phyloP scores from a whole-genome alignment of 1,140 invertebrate species.

The Melanaphis sacchari region DNA sequence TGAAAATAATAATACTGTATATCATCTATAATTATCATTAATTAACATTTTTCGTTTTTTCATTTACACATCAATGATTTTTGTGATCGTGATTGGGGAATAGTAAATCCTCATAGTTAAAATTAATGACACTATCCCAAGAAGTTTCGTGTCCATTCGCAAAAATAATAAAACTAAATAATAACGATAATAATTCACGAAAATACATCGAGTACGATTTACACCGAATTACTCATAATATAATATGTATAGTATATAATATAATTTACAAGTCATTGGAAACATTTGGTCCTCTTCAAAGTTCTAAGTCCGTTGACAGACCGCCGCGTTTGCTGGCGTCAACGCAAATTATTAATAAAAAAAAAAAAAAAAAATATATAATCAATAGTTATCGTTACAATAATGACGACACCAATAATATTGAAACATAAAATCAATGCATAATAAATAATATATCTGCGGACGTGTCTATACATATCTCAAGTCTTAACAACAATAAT shows the following conservation, averaged over 20 bases:
- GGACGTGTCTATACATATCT: background rate
- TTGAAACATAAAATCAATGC: background rate
- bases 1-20: slow-evolving; percentile 4
- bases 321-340: background rate
- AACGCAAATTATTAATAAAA: background rate
- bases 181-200: background rate
- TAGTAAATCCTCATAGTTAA: background rate
- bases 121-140: background rate
- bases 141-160: background rate
- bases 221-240: background rate
- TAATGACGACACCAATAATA: background rate
- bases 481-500: slow-evolving; percentile 18
- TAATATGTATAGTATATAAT: background rate
- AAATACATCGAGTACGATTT: background rate
- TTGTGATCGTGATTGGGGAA: too few relatives aligned
- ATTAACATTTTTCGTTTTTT: background rate
- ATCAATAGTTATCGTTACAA: background rate
- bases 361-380: too few relatives aligned
- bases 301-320: background rate
- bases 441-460: background rate
- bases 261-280: background rate
- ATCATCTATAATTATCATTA: background rate
- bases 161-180: slow-evolving; percentile 19
- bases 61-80: background rate
- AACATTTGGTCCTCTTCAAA: background rate